phyloP scores from a whole-genome alignment of 1,140 invertebrate genomes.

The Drosophila serrata region DNA sequence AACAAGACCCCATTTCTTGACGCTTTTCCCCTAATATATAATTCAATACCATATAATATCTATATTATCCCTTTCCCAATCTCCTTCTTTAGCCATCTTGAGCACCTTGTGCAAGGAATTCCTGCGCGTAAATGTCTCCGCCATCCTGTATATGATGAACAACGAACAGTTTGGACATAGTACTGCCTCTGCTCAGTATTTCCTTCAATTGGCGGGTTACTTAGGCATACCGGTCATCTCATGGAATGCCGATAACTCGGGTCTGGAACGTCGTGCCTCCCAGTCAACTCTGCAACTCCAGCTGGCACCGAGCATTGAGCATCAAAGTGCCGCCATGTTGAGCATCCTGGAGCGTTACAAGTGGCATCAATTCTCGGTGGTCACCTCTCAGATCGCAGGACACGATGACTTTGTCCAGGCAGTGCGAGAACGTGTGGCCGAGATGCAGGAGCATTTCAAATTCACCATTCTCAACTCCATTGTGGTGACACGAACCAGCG shows the following conservation, averaged over 20 bases:
- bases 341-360: conserved; percentile 97
- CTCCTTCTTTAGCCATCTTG: conserved; percentile 90
- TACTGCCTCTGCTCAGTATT: conserved; percentile 97
- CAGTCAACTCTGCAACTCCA: conserved; percentile 94
- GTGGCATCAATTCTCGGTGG: conserved; percentile 98
- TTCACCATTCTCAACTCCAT: conserved; percentile 94
- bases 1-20: no score
- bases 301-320: conserved; percentile 96
- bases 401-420: conserved; percentile 98
- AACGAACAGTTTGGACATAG: conserved; percentile 94
- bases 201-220: conserved; percentile 95
- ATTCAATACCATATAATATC: no score
- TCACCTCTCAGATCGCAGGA: conserved; percentile 96
- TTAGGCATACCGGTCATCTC: conserved; percentile 94
- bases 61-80: not conserved
- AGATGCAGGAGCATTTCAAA: conserved; percentile 94
- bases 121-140: conserved; percentile 94
- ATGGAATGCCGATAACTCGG: conserved; percentile 98
- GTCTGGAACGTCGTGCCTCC: conserved; percentile 91
- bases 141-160: conserved; percentile 97
- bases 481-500: conserved; percentile 90
- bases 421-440: conserved; percentile 93
- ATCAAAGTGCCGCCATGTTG: conserved; percentile 97
- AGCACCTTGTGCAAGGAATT: conserved; percentile 95
- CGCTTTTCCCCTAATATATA: no score